Base-by-base conservation (phyloP, 92 coral and sea anemone genomes). In the Epizoanthus ramosus region DNA sequence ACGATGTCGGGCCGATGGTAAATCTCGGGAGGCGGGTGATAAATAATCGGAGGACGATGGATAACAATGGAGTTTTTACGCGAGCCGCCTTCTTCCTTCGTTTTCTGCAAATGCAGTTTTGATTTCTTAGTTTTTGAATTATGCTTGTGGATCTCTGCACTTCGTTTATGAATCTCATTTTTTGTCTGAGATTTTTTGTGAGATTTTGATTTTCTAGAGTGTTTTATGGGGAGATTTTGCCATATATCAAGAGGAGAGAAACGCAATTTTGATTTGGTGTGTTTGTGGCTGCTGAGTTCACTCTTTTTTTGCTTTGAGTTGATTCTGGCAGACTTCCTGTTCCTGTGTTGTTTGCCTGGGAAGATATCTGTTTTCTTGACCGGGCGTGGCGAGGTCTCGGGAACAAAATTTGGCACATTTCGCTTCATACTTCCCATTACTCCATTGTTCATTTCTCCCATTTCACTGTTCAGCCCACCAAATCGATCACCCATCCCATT, bases 1-100 rank as follows among this genome's bases (percentile, higher is more conserved):
- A 97, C 99, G 88, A 97, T 97, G 63, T 94, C 97, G 28, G 99
- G 99, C 37, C 99, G 90, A 79, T 97, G 99, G 67, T 97, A 97
- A 39, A 97, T 88, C 80, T 97, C 99, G 67, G 99, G 99, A n/a
- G 99, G 99, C 12, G 99, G 99, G 80, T 97, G 99, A 50, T 97
- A 97, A 28, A 97, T 97, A n/a, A 97, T 97, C 16, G 99, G 99
- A 54, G 99, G 99, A 5, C 99, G 95, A 68, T 97, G 98, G 68
- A 97, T 95, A 18, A 97, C 97, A 17, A 97, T 93, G 23, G 92
- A 86, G 53, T 97, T 97, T 67, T 97, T 97, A 37, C 92, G 92
- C 57, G 88, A 88, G 18, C 97, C 98, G 25, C 88, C 90, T 37
- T 85, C 93, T 9, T 90, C 91, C 75, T 94, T 97, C 31, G 88